Percentiles rank a stretch among this genome's conserved stretches.
These are phyloP conservation scores for Sogatella furcifera DNA, from an alignment of 1,140 invertebrate genomes.

Conservation along the genomic window DNA sequence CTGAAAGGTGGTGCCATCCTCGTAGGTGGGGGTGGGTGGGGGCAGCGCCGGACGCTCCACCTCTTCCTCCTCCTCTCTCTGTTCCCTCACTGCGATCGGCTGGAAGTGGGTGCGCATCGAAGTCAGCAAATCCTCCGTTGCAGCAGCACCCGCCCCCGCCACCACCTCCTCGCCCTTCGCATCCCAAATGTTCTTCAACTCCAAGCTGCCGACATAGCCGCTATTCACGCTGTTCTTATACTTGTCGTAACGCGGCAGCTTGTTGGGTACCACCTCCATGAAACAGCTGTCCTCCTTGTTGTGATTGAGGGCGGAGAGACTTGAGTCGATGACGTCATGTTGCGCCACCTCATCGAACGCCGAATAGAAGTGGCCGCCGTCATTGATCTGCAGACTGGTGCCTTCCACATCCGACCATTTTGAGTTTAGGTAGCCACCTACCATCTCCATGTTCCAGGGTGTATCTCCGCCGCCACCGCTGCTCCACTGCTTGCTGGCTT, in stretches of 20 bases:
- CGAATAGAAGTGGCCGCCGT: constrained; percentile 18
- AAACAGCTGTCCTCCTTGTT: constrained; percentile 43
- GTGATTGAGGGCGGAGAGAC: constrained; percentile 36
- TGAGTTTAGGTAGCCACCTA: no score
- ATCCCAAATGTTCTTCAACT: no score
- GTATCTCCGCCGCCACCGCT: no score
- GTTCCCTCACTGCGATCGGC: constrained; percentile 42
- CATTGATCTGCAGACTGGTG: constrained; percentile 12
- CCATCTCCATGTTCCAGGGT: no score
- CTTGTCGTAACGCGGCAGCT: no score
- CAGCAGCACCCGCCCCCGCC: constrained; percentile 31
- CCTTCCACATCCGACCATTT: constrained; percentile 19
- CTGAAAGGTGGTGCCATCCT: constrained; percentile 55
- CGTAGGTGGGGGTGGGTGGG: constrained; percentile 30
- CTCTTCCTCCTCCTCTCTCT: constrained; percentile 28
- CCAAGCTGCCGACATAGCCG: no score
- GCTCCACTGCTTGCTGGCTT: not conserved
- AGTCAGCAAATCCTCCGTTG: constrained; percentile 57
- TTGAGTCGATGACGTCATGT: not conserved
- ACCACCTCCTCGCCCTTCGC: constrained; percentile 33
- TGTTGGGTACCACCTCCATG: constrained; percentile 40
- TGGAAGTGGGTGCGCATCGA: constrained; percentile 63
- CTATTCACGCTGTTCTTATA: no score
- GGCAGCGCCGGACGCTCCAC: constrained; percentile 27
- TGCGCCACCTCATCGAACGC: constrained; percentile 4